These are phyloP conservation scores for Hetaerina americana DNA, from an alignment of 1,140 invertebrate genomes.

Conservation along the genomic window DNA sequence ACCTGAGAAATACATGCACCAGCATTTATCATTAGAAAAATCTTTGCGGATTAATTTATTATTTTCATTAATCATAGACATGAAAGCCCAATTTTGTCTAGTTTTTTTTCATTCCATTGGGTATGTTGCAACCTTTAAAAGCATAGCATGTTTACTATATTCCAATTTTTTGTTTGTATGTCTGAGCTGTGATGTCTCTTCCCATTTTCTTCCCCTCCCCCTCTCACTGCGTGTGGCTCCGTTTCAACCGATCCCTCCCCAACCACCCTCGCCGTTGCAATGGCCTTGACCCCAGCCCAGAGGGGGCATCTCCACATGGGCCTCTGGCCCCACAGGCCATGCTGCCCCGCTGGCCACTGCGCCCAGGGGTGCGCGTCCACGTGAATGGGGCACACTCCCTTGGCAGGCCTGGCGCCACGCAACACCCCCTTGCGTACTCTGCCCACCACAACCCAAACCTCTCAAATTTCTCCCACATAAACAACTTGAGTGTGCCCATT, in stretches of 20 bases:
- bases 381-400: slow-evolving; percentile 59
- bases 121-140: no score
- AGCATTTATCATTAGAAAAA: no score
- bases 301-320: slow-evolving; percentile 19
- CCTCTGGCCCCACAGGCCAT: slow-evolving; percentile 23
- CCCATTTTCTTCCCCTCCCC: not conserved
- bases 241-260: not conserved
- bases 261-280: slow-evolving; percentile 1
- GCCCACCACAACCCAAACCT: not conserved
- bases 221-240: not conserved
- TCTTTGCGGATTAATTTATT: no score
- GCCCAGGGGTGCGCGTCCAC: slow-evolving; percentile 75
- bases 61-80: no score
- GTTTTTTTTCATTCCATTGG: no score
- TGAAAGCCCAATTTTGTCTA: no score
- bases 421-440: slow-evolving; percentile 11
- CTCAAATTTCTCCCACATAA: not conserved
- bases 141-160: no score
- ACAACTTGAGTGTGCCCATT: not conserved
- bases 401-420: slow-evolving; percentile 26
- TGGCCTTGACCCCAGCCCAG: slow-evolving; percentile 24
- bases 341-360: slow-evolving; percentile 63
- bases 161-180: not conserved
- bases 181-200: not conserved
- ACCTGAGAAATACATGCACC: no score